Evolutionary conservation across 2,888 invertebrate species (phyloP), one percentile per base, ranked within the genome.

Genomic region (Ennomos fuscantarius): DNA sequence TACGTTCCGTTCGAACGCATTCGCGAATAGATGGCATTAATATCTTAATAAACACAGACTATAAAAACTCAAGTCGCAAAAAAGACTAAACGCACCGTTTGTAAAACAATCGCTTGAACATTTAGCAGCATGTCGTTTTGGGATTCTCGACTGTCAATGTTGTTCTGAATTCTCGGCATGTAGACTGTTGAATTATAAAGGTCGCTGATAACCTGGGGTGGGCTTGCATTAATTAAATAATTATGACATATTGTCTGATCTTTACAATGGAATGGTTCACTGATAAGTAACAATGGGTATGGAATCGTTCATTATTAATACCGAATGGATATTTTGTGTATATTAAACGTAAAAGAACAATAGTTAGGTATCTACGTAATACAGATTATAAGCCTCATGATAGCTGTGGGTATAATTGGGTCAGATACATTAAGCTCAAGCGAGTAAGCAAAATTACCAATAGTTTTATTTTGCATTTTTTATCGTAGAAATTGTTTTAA

Each of bases 181-280:
- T 46, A 59, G 35, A 36, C 41, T 52, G 45, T 43, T 52, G 58
- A 59, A 53, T 58, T 53, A 57, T 55, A 79, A 74, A 82, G 79
- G 74, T 40, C 46, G 46, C 73, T 83, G 66, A 89, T 89, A 89
- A 87, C 84, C 84, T 76, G 70, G 75, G 76, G 76, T 74, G 73
- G 84, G 83, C 76, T 80, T 79, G 86, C 82, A 89, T 89, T 89
- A 89, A 91, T 90, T 90, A 89, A 89, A 87, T 89, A 90, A 90
- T 91, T 90, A 89, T 88, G 87, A 89, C 89, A 89, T 89, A 91
- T 90, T 89, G 89, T 89, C 76, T 77, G 85, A 82, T 81, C 84
- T 70, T 80, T 84, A 85, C 83, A 86, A 89, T 87, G 81, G 81
- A 73, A 82, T 84, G 86, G 86, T 73, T 81, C 69, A 51, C 78